A percentile compares a stretch with the other conserved stretches of the same genome.
These are phyloP conservation scores for Clivina fossor DNA, from an alignment of 2,888 invertebrate species.

Conservation along the genomic window DNA sequence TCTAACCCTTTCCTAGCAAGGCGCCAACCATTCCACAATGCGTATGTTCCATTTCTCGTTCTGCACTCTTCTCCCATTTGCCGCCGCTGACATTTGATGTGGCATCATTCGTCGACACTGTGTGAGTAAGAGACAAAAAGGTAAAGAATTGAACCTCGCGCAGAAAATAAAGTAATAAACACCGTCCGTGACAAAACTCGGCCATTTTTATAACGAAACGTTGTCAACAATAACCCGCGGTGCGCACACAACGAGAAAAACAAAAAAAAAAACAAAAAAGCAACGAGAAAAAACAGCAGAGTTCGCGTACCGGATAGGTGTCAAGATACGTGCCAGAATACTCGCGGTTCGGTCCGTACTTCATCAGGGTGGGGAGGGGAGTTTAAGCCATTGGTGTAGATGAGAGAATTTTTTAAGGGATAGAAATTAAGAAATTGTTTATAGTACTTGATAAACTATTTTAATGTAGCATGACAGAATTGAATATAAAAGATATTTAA, in stretches of 20 bases:
- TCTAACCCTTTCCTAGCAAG: background rate
- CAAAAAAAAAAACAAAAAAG: background rate
- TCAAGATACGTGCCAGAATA: constrained; percentile 27
- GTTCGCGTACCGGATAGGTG: constrained; percentile 22
- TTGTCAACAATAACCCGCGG: constrained; percentile 31
- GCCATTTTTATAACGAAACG: constrained; percentile 35
- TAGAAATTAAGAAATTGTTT: too few species aligned
- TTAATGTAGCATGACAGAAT: too few species aligned
- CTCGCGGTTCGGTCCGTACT: background rate
- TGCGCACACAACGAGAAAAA: background rate
- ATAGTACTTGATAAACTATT: too few species aligned
- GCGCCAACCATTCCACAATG: constrained; percentile 16
- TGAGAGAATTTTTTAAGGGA: too few species aligned
- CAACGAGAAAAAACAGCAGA: constrained; percentile 23
- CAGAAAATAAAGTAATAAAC: constrained; percentile 35
- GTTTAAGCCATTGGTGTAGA: constrained; percentile 6
- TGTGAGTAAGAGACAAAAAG: constrained; percentile 23
- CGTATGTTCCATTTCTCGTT: background rate
- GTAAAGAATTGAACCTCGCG: constrained; percentile 33
- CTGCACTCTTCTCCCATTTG: constrained; percentile 3
- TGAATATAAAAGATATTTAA: too few species aligned
- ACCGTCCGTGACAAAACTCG: constrained; percentile 34
- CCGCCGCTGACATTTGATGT: background rate
- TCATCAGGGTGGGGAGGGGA: constrained; percentile 21
- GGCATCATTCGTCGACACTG: background rate